These are phyloP conservation scores for Halocynthia aurantium DNA, from an alignment of 23 tunicate species.

Conservation along the genomic window DNA sequence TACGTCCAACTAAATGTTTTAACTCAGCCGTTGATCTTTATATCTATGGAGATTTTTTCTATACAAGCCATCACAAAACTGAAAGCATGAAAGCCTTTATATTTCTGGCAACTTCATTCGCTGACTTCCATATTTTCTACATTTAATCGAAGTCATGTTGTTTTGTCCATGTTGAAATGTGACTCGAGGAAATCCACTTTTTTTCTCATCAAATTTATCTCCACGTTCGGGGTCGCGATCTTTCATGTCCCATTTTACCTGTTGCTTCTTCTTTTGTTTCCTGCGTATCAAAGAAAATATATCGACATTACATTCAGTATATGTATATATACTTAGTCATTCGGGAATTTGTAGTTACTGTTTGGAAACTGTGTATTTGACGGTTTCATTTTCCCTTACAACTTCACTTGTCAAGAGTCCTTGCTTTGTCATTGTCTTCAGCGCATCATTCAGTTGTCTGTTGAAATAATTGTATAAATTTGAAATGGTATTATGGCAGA, in stretches of 20 bases:
- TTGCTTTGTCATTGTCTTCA: slow-evolving; percentile 11
- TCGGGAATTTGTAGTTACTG: too few relatives aligned
- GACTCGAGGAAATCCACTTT: background rate
- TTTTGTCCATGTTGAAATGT: slow-evolving; percentile 23
- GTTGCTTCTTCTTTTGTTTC: background rate
- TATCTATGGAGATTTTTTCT: too few relatives aligned
- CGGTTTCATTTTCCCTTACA: background rate
- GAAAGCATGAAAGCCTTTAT: too few relatives aligned
- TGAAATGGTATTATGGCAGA: too few relatives aligned
- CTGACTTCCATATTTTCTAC: slow-evolving; percentile 18
- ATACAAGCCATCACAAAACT: too few relatives aligned
- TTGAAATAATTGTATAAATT: background rate
- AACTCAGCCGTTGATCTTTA: too few relatives aligned
- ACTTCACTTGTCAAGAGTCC: slow-evolving; percentile 13
- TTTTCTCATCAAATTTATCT: background rate
- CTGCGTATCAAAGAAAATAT: background rate
- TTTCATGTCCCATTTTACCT: background rate
- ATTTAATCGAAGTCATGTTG: slow-evolving; percentile 20
- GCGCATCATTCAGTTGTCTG: slow-evolving; percentile 16
- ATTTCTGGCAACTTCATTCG: background rate
- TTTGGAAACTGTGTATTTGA: slow-evolving; percentile 2
- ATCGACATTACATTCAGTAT: background rate
- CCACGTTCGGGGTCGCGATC: background rate
- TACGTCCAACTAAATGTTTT: too few relatives aligned
- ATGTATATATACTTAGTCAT: too few relatives aligned